These are phyloP conservation scores for Megalops cyprinoides DNA, from an alignment of 2,797 vertebrate genomes.

Conservation along the genomic window DNA sequence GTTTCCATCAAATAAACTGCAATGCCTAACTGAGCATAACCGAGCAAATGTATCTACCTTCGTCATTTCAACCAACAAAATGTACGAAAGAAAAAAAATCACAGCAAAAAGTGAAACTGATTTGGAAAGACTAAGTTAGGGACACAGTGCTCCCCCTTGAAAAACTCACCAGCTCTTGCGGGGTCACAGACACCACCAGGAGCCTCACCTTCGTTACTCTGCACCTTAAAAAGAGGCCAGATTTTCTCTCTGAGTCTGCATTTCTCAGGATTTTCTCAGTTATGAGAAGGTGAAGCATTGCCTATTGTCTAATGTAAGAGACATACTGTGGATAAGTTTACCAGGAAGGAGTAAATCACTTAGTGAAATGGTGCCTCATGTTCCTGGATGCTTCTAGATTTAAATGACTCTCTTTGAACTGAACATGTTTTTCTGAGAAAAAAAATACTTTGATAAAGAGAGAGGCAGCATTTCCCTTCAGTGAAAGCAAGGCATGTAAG, in stretches of 20 bases:
- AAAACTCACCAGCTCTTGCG: conserved; percentile 64
- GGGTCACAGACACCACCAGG: conserved; percentile 35
- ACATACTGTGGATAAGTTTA: not conserved
- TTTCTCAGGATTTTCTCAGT: not conserved
- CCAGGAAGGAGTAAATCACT: no score
- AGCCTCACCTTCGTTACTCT: conserved; percentile 87
- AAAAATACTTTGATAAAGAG: not conserved
- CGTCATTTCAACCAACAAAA: not conserved
- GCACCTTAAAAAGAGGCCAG: conserved; percentile 72
- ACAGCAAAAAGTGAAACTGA: no score
- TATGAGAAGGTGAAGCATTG: no score
- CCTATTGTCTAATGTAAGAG: not conserved
- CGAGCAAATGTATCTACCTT: no score
- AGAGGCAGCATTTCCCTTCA: not conserved
- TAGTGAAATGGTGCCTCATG: no score
- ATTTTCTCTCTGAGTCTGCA: not conserved
- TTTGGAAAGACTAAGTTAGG: not conserved
- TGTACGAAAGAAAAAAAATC: no score
- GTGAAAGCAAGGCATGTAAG: no score
- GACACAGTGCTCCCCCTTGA: not conserved
- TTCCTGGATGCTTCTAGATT: not conserved
- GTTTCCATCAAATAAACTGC: not conserved
- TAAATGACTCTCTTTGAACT: not conserved
- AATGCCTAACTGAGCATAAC: no score
- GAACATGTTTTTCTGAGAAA: not conserved